phyloP scores from a whole-genome alignment of 53 echinoderm and acorn worm species.

The Paracentrotus lividus region DNA sequence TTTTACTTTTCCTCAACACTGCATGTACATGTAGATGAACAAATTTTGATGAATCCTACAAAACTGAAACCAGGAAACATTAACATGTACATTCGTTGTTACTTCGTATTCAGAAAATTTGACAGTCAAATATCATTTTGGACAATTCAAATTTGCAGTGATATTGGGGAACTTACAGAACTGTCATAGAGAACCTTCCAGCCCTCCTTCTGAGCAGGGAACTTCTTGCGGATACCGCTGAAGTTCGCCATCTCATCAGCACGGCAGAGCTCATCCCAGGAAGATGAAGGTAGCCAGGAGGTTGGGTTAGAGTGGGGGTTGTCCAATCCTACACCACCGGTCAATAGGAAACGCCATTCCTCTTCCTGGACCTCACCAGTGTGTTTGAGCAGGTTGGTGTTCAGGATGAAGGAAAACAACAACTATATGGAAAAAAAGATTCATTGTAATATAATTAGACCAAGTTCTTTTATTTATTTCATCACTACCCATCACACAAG shows the following conservation, averaged over 20 bases:
- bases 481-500: too few species aligned
- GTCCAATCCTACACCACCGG: conserved; percentile 97
- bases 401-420: conserved; percentile 96
- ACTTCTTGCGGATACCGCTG: conserved; percentile 93
- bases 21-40: too few species aligned
- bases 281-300: conserved; percentile 93
- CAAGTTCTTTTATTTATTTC: too few species aligned
- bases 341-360: conserved; percentile 99
- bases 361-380: conserved; percentile 93
- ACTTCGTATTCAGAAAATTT: too few species aligned
- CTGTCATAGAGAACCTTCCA: conserved; percentile 98
- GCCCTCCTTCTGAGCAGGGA: conserved; percentile 98
- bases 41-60: too few species aligned
- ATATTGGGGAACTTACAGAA: conserved; percentile 77
- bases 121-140: neutral
- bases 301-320: conserved; percentile 99
- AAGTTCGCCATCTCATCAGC: conserved; percentile 90
- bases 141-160: neutral
- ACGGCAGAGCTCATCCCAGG: conserved; percentile 96
- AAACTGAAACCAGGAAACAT: too few species aligned
- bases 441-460: neutral
- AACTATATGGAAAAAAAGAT: conserved; percentile 75
- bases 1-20: too few species aligned
- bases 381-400: conserved; percentile 96
- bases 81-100: too few species aligned